Conservation (phyloP, 1,140 invertebrate genomes). For the Platorchestia sp. region DNA sequence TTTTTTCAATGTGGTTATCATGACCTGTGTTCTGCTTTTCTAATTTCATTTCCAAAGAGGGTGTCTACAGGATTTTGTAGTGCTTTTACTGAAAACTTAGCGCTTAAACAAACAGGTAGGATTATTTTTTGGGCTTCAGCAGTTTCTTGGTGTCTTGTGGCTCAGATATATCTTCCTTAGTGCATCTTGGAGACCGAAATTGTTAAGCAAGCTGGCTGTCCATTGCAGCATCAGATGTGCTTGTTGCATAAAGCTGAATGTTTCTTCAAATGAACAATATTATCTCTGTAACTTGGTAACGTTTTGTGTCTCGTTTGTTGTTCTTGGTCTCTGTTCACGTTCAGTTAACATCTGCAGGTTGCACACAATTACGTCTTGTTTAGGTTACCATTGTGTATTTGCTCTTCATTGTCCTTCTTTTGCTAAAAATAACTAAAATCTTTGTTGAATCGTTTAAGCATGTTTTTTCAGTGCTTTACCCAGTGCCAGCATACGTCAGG, state of each 20-base stretch:
- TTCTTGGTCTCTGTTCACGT: not conserved
- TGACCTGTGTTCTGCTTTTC: too few relatives aligned
- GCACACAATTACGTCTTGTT: too few relatives aligned
- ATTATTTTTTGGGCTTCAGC: not conserved
- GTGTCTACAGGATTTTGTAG: too few relatives aligned
- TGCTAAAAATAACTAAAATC: not conserved
- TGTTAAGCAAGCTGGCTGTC: not conserved
- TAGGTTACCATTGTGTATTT: too few relatives aligned
- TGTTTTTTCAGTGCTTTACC: too few relatives aligned
- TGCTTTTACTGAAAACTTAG: too few relatives aligned
- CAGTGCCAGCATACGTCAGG: not conserved
- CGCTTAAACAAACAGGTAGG: not conserved
- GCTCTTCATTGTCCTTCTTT: not conserved
- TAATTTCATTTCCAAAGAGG: too few relatives aligned
- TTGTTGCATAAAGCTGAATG: not conserved
- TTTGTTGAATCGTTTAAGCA: not conserved
- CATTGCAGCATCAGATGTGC: not conserved
- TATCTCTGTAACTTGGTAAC: not conserved
- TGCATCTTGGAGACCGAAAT: not conserved
- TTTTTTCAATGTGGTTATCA: too few relatives aligned
- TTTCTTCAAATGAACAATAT: not conserved
- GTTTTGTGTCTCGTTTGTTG: not conserved
- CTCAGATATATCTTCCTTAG: not conserved
- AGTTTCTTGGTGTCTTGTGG: not conserved
- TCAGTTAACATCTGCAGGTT: too few relatives aligned